Percentiles rank a stretch among this genome's conserved stretches.
These are phyloP conservation scores for Lepidocyrtinus sp. DNA, from an alignment of 2,888 invertebrate species.

Conservation along the genomic window DNA sequence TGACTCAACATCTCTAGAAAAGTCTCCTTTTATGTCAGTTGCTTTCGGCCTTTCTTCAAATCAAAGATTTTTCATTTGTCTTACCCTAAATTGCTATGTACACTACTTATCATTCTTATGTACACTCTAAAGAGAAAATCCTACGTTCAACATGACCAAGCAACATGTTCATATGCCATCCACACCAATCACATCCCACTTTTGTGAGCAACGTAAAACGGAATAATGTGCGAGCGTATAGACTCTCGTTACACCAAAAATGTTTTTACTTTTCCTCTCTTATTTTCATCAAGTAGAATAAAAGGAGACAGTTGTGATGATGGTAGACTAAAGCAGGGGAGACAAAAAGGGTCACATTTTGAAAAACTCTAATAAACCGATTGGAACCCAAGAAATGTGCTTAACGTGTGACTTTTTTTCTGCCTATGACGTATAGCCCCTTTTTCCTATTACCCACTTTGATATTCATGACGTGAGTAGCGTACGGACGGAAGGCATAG, in stretches of 20 bases:
- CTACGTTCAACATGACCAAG: not conserved
- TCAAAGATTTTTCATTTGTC: not conserved
- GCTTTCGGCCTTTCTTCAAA: not conserved
- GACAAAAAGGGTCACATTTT: conserved; percentile 2
- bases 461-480: not conserved
- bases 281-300: not conserved
- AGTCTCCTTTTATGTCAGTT: not conserved
- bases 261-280: no score
- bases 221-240: not conserved
- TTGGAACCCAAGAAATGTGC: not conserved
- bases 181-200: not conserved
- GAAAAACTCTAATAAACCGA: conserved; percentile 2
- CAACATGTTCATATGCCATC: conserved; percentile 18
- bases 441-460: not conserved
- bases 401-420: conserved; percentile 1
- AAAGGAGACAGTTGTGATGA: conserved; percentile 8
- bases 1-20: no score
- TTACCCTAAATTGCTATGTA: not conserved
- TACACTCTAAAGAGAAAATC: not conserved
- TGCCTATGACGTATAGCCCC: not conserved
- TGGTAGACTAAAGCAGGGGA: not conserved
- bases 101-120: not conserved
- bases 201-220: not conserved
- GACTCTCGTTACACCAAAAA: not conserved
- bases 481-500: not conserved